A percentile compares a stretch with the other conserved stretches of the same genome.
Conservation (phyloP, 2,797 vertebrate species). For the Coregonus ussuriensis region DNA sequence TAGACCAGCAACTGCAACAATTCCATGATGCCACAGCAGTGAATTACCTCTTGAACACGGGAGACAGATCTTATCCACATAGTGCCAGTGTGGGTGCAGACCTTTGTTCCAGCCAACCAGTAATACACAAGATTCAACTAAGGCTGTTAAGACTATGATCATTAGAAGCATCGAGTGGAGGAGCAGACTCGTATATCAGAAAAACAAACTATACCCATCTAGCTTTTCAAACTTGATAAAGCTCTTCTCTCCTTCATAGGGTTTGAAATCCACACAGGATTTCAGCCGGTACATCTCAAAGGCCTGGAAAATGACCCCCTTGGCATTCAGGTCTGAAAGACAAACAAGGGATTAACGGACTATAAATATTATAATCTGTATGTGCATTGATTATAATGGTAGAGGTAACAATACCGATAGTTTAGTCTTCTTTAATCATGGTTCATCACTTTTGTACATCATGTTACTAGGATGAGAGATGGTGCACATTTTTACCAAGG, state of each 20-base stretch:
- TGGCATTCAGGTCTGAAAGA: conserved; percentile 77
- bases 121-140: background rate
- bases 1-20: conserved; percentile 84
- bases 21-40: background rate
- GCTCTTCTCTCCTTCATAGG: conserved; percentile 85
- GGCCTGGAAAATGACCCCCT: conserved; percentile 84
- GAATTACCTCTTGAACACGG: background rate
- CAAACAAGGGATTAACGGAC: background rate
- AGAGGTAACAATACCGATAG: background rate
- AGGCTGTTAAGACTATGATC: background rate
- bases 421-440: no score
- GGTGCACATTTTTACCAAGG: conserved; percentile 76
- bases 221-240: conserved; percentile 85
- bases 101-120: no score
- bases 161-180: background rate
- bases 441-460: background rate
- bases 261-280: conserved; percentile 93
- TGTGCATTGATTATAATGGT: background rate
- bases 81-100: no score
- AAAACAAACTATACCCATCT: conserved; percentile 70
- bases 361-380: background rate
- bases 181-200: background rate
- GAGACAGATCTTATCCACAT: no score
- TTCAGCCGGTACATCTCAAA: conserved; percentile 93
- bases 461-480: background rate